Percentiles rank a stretch among this genome's conserved stretches.
Evolutionary conservation across 2,797 vertebrate genomes (phyloP).

Genomic region (Sebastes melanostomus): DNA sequence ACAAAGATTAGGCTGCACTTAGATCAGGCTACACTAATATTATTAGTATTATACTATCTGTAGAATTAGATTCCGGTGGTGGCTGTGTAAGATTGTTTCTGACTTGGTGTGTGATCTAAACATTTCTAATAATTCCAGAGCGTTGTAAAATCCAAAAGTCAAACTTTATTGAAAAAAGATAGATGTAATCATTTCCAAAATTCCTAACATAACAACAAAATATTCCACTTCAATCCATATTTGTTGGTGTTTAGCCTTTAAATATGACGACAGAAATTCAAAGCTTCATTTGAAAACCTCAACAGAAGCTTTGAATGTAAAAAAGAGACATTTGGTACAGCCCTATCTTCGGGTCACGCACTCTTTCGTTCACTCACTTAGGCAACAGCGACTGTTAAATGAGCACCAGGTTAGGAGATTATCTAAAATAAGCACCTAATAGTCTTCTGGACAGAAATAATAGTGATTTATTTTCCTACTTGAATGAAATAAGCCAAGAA

Average conservation of each 20-base stretch:
- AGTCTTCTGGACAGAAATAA: not conserved
- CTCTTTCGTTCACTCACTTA: not conserved
- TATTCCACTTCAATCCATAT: not conserved
- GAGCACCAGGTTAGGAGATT: not conserved
- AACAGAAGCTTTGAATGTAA: not conserved
- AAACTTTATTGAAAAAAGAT: no score
- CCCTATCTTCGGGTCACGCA: not conserved
- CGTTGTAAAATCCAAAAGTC: no score
- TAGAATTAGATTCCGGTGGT: no score
- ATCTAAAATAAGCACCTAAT: not conserved
- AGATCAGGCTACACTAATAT: not conserved
- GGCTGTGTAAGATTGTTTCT: no score
- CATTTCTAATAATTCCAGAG: no score
- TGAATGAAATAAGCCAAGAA: not conserved
- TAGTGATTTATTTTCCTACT: not conserved
- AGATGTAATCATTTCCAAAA: not conserved
- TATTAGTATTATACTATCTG: not conserved
- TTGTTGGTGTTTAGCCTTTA: not conserved
- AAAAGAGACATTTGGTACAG: not conserved
- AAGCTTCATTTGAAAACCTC: not conserved
- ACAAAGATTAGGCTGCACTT: not conserved
- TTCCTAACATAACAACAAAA: not conserved
- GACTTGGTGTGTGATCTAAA: no score
- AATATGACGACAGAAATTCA: not conserved
- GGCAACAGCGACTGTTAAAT: constrained; percentile 12